Conservation (phyloP, 2,797 vertebrate genomes). For the Artibeus jamaicensis region DNA sequence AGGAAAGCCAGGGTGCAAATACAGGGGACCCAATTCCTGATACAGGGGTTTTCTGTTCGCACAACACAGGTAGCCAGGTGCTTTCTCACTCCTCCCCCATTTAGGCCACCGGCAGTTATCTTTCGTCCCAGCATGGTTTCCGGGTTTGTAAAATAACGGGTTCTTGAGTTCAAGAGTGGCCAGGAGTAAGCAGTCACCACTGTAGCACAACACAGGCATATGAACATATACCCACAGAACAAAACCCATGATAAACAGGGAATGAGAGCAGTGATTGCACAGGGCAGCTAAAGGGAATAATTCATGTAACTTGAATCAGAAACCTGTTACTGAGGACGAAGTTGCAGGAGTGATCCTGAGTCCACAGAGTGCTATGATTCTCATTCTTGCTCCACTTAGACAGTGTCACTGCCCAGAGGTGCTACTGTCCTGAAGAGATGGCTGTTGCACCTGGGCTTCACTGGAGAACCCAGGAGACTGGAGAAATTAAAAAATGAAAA, state of each 20-base stretch:
- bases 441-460: not conserved
- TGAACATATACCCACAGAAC: not conserved
- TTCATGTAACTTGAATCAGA: not conserved
- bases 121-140: not conserved
- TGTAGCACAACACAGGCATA: not conserved
- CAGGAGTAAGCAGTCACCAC: not conserved
- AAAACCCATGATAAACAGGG: not conserved
- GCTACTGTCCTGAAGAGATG: not conserved
- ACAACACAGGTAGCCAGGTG: not conserved
- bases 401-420: not conserved
- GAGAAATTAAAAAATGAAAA: not conserved
- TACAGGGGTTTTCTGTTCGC: not conserved
- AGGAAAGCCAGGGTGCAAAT: not conserved
- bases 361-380: not conserved
- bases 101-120: not conserved
- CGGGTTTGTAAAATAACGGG: not conserved
- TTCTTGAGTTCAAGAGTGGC: not conserved
- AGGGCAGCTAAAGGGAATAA: not conserved
- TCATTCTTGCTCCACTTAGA: not conserved
- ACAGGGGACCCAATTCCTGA: not conserved
- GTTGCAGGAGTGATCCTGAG: accelerated
- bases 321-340: not conserved
- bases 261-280: not conserved
- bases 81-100: accelerated
- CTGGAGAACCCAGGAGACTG: not conserved